These are phyloP conservation scores for Ceyx cyanopectus DNA, from an alignment of 2,113 vertebrate genomes.

Conservation along the genomic window DNA sequence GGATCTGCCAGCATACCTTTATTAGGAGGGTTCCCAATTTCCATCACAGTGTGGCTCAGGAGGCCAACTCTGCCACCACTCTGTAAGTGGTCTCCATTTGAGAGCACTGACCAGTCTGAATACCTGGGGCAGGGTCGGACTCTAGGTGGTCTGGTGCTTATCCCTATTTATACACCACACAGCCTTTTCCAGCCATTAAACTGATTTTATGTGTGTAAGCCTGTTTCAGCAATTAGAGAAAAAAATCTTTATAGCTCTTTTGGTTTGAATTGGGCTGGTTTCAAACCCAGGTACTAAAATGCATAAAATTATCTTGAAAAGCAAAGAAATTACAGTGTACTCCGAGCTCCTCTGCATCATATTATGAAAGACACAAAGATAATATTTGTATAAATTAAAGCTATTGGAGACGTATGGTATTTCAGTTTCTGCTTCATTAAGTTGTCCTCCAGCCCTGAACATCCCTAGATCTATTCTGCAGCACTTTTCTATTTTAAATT, in stretches of 20 bases:
- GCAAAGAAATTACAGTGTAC: slow-evolving; percentile 37
- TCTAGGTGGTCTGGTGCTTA: neutral
- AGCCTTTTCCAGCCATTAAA: slow-evolving; percentile 49
- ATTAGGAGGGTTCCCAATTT: neutral
- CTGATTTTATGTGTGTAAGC: slow-evolving; percentile 32
- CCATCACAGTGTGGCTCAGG: accelerated
- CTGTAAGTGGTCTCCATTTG: accelerated
- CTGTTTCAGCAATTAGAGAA: slow-evolving; percentile 61
- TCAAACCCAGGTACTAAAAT: slow-evolving; percentile 67
- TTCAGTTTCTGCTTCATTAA: slow-evolving; percentile 76
- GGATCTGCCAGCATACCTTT: accelerated
- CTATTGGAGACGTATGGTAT: slow-evolving; percentile 68
- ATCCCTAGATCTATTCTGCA: slow-evolving; percentile 67
- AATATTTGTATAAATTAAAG: slow-evolving; percentile 78
- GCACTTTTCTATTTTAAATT: slow-evolving; percentile 73
- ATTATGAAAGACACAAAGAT: slow-evolving; percentile 70
- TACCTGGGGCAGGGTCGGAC: neutral
- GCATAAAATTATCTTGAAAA: slow-evolving; percentile 64
- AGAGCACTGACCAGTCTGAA: neutral
- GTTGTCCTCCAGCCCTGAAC: slow-evolving; percentile 70
- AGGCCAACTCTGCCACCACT: neutral
- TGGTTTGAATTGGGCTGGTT: slow-evolving; percentile 57
- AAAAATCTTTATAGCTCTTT: slow-evolving; percentile 47
- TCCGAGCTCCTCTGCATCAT: slow-evolving; percentile 45
- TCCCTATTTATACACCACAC: neutral